Percentiles rank a stretch among this genome's conserved stretches.
Conservation (phyloP, 2,797 vertebrate species). For the Crax fasciolata region DNA sequence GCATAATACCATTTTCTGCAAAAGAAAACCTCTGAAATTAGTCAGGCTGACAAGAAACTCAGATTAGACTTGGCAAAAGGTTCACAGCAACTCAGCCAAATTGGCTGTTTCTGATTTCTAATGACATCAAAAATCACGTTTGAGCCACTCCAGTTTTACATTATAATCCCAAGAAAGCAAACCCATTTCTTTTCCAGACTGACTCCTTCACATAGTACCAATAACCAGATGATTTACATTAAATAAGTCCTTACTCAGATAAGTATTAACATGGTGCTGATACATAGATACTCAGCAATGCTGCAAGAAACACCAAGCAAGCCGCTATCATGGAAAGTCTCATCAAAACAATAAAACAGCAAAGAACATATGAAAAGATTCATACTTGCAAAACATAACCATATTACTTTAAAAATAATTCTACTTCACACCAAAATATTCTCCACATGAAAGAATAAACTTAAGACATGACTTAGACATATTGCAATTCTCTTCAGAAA, state of each 20-base stretch:
- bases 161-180: not conserved
- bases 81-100: not conserved
- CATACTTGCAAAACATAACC: slow-evolving; percentile 21
- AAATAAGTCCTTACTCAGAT: not conserved
- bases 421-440: slow-evolving; percentile 51
- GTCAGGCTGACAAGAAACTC: slow-evolving; percentile 60
- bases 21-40: slow-evolving; percentile 52
- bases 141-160: not conserved
- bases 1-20: slow-evolving; percentile 45
- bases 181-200: not conserved
- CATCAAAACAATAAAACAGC: not conserved
- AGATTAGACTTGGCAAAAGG: not conserved
- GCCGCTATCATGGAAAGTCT: not conserved
- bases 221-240: not conserved
- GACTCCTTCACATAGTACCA: not conserved
- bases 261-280: not conserved
- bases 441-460: slow-evolving; percentile 37
- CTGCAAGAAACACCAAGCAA: not conserved
- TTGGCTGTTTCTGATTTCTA: not conserved
- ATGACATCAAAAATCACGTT: not conserved
- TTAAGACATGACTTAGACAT: slow-evolving; percentile 6
- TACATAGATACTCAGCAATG: not conserved
- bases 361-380: not conserved
- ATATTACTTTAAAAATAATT: slow-evolving; percentile 31
- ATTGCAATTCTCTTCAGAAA: slow-evolving; percentile 50